A percentile compares a stretch with the other conserved stretches of the same genome.
Evolutionary conservation across 2,113 vertebrate genomes (phyloP).

Genomic region (Spilogale gracilis): DNA sequence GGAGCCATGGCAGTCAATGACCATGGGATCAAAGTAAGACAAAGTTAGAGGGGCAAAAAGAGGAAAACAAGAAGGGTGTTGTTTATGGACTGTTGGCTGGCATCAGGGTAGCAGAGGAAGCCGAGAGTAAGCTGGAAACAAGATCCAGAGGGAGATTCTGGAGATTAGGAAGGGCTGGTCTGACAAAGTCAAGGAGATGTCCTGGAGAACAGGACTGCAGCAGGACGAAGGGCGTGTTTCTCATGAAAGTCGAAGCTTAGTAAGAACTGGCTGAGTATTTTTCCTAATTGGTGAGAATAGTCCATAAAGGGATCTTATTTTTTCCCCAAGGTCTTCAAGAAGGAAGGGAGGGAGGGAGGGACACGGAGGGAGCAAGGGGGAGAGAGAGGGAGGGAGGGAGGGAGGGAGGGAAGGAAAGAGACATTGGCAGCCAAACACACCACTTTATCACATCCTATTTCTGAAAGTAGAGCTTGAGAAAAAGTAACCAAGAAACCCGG

Average conservation of each 20-base stretch:
- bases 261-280: not conserved
- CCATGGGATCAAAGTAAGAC: not conserved
- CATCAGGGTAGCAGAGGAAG: not conserved
- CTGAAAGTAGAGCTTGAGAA: not conserved
- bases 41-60: no score
- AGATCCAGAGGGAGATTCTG: not conserved
- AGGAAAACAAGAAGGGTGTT: not conserved
- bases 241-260: not conserved
- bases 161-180: not conserved
- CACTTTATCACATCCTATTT: not conserved
- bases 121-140: not conserved
- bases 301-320: not conserved
- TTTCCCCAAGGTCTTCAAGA: not conserved
- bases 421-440: not conserved
- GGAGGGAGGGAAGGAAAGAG: not conserved
- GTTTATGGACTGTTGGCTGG: not conserved
- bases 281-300: not conserved
- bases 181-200: not conserved
- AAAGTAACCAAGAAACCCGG: slow-evolving; percentile 34
- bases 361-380: not conserved
- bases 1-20: not conserved
- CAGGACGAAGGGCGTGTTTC: fast-evolving
- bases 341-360: not conserved
- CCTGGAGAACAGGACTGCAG: not conserved
- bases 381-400: not conserved